Percentiles rank a stretch among this genome's conserved stretches.
Conservation (phyloP, 2,797 vertebrate genomes). For the Sylvia borin region DNA sequence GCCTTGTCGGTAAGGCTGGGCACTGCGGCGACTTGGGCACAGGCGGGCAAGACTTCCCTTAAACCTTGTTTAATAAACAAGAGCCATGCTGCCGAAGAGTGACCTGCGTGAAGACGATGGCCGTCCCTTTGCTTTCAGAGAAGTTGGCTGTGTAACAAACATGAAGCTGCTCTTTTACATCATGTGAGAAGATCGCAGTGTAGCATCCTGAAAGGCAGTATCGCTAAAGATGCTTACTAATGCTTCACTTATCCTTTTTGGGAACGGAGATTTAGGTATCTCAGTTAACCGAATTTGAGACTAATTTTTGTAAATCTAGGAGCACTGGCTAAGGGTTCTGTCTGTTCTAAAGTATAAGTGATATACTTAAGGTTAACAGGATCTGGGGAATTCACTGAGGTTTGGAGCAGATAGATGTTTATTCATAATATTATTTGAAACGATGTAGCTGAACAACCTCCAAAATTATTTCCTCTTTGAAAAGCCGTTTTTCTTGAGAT, state of each 20-base stretch:
- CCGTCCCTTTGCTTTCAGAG: background rate
- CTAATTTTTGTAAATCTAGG: background rate
- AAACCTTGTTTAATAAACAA: background rate
- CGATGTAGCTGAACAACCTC: background rate
- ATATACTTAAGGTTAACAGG: rapidly evolving
- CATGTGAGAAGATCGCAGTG: background rate
- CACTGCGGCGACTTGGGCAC: background rate
- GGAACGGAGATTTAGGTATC: background rate
- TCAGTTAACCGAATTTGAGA: background rate
- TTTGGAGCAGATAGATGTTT: background rate
- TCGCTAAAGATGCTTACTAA: background rate
- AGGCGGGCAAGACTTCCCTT: background rate
- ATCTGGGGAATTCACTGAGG: background rate
- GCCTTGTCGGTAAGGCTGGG: background rate
- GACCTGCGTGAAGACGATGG: background rate
- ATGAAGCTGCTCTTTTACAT: background rate
- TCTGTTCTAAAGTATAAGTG: rapidly evolving
- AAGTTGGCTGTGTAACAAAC: background rate
- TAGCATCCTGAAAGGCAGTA: background rate
- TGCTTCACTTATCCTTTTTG: background rate
- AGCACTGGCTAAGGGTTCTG: background rate
- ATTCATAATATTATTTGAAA: background rate
- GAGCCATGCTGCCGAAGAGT: background rate
- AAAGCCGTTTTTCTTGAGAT: background rate
- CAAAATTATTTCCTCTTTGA: background rate